Evolutionary conservation across 2,113 vertebrate species (phyloP), one percentile per base, ranked within the genome.

Genomic region (Prionailurus viverrinus): DNA sequence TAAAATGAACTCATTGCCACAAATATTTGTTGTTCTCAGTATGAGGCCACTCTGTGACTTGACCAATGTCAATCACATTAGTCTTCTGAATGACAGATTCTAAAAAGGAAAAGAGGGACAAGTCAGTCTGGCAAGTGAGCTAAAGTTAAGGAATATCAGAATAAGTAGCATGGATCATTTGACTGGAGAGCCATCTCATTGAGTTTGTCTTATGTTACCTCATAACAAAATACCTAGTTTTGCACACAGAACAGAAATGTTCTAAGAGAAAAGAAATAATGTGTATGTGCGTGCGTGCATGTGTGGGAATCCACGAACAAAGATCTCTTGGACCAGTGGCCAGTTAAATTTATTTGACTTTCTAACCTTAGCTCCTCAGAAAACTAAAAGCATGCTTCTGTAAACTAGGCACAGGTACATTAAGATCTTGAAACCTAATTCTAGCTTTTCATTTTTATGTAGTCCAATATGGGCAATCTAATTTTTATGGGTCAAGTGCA

Each of bases 401-500:
- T 55, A 87, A 97, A 88, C 58, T 48, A 88, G 71, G 19, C 41
- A 86, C n/a, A 66, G 16, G 21, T 51, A 36, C 8, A 85, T 36
- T 53, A 41, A 97, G 33, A 97, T 78, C 39, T 66, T 90, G 68
- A 82, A 95, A 92, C 16, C 9, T n/a, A 69, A 89, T 83, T 86
- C n/a, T 39, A 55, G 7, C 53, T 86, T 96, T 95, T 85, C 19
- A 91, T 86, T 91, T 89, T 61, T 89, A 36, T 79, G 45, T 91
- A 19, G 48, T 69, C 82, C 48, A 74, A 39, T 63, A 91, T 93
- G 27, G 21, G 27, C 74, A 78, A 93, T 85, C 69, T 95, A 88
- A 92, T 93, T 88, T 96, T 96, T 90, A 96, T 51, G 65, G 89
- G 65, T 94, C 58, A 93, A 96, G 7, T 78, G 25, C 2, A 73